Evolutionary conservation across 2,797 vertebrate genomes (phyloP).

Genomic region (Etheostoma nigrum): DNA sequence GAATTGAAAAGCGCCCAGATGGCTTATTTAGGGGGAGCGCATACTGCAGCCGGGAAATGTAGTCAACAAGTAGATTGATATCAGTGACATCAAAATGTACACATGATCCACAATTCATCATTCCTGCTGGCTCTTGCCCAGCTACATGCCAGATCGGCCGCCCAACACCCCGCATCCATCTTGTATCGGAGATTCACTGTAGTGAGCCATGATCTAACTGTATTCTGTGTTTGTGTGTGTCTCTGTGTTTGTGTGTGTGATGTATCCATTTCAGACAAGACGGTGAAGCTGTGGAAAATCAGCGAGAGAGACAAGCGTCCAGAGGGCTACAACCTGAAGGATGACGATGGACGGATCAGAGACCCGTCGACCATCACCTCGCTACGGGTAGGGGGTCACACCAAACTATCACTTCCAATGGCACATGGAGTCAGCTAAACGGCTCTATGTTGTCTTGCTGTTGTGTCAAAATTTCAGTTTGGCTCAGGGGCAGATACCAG

Average conservation of each 20-base stretch:
- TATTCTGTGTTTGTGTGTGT: slow-evolving; percentile 36
- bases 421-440: background rate
- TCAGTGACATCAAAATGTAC: slow-evolving; percentile 67
- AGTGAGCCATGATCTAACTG: slow-evolving; percentile 53
- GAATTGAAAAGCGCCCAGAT: slow-evolving; percentile 64
- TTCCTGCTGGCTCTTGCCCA: slow-evolving; percentile 77
- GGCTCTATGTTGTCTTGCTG: background rate
- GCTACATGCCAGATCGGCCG: slow-evolving; percentile 79
- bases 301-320: slow-evolving; percentile 97
- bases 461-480: slow-evolving; percentile 5
- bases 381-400: slow-evolving; percentile 86
- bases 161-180: slow-evolving; percentile 71
- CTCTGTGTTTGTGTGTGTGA: slow-evolving; percentile 33
- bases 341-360: slow-evolving; percentile 95
- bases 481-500: background rate
- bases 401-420: slow-evolving; percentile 2
- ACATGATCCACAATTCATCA: slow-evolving; percentile 70
- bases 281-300: slow-evolving; percentile 99
- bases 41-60: slow-evolving; percentile 50
- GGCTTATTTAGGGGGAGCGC: slow-evolving; percentile 45
- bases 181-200: slow-evolving; percentile 60
- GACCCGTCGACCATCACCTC: slow-evolving; percentile 96
- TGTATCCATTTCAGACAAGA: slow-evolving; percentile 86
- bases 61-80: slow-evolving; percentile 77
- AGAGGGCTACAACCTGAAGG: slow-evolving; percentile 98